Conservation (phyloP, 2,797 vertebrate species). For the Antennarius maculatus region DNA sequence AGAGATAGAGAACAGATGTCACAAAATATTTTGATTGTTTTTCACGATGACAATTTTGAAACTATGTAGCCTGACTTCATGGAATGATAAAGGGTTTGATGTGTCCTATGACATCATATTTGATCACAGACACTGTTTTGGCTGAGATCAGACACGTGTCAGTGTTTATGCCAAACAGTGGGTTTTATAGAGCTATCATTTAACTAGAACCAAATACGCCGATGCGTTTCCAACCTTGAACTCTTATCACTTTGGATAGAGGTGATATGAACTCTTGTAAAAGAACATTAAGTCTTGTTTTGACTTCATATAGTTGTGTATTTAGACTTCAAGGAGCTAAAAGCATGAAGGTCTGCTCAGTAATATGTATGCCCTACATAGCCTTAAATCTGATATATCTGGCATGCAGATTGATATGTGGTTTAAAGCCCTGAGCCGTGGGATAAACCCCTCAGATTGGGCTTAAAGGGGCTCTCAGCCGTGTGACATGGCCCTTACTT, state of each 20-base stretch:
- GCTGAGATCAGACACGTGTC: conserved; percentile 17
- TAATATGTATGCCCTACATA: conserved; percentile 23
- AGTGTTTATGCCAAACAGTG: conserved; percentile 31
- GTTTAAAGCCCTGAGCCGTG: conserved; percentile 56
- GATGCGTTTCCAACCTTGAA: conserved; percentile 1
- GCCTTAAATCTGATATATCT: conserved; percentile 55
- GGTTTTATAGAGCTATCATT: conserved; percentile 9
- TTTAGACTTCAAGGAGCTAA: neutral
- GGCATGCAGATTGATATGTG: conserved; percentile 40
- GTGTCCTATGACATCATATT: conserved; percentile 1
- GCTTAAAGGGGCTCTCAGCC: conserved; percentile 52
- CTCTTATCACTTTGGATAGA: conserved; percentile 6
- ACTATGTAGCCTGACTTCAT: neutral
- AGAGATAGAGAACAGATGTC: neutral
- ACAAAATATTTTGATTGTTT: neutral
- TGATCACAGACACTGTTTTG: conserved; percentile 18
- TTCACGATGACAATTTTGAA: neutral
- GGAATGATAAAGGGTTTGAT: neutral
- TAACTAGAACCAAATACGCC: conserved; percentile 7
- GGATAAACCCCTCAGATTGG: conserved; percentile 57
- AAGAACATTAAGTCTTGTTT: neutral
- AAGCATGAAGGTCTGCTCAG: conserved; percentile 9
- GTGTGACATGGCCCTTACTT: conserved; percentile 50
- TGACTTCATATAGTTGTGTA: conserved; percentile 6
- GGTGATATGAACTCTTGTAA: neutral